Evolutionary conservation across 2,797 vertebrate genomes (phyloP), one percentile per base, ranked within the genome.

Genomic region (Enteromius afrohamiltoni): DNA sequence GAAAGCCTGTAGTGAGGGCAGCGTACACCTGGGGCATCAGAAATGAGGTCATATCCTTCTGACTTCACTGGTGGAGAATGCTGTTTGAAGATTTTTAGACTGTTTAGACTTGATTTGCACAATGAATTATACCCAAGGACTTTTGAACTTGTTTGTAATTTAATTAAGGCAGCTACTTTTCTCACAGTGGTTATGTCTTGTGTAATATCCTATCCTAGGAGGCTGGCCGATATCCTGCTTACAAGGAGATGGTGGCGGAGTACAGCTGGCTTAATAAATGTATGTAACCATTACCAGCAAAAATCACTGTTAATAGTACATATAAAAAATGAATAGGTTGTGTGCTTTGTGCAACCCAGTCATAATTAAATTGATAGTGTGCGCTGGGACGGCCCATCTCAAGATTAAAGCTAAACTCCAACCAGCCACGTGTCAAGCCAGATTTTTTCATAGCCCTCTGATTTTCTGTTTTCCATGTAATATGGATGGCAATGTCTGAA

Each of bases 181-280:
- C 9, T 77, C 6, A 42, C 29, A 68, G n/a, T 64, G 58, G 16
- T 29, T 78, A 17, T 80, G 16, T 45, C 29, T 76, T 53, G 19
- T 60, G 65, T 40, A 76, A 71, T 64, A n/a, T 81, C 13, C 34
- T 75, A 53, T 76, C 67, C 8, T 73, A 99, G 98, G 98, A 99
- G 90, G 96, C 95, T 0, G 98, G 98, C 77, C 94, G 97, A 88
- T 99, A 99, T 86, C 98, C 98, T 79, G 98, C 98, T 5, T 99
- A 97, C 93, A 99, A 99, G 91, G 98, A 99, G 93, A 95, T 99
- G 97, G 96, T 99, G 87, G 97, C 98, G 79, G 98, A 99, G 87
- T 99, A 99, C 87, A 97, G 97, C 90, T 99, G 98, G 98, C 95
- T 99, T 51, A 95, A 96, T 91, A 95, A 93, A 93, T 37, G 98